Percentiles rank a stretch among this genome's conserved stretches.
phyloP scores from a whole-genome alignment of 2,888 invertebrate species.

The Notodonta dromedarius region DNA sequence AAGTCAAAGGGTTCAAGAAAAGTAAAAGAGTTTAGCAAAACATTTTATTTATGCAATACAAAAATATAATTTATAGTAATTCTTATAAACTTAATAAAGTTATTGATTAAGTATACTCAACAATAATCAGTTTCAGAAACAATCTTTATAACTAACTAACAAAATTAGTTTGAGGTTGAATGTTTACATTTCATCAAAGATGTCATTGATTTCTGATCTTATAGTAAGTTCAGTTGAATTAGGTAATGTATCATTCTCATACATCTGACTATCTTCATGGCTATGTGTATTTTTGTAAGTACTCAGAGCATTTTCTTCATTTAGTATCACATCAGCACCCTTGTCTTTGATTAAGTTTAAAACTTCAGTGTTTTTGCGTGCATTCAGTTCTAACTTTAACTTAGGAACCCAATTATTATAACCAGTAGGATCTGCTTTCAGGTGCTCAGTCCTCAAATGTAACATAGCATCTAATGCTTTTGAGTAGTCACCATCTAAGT shows the following conservation, averaged over 20 bases:
- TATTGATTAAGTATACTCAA: too few relatives aligned
- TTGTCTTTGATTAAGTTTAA: conserved; percentile 57
- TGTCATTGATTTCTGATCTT: conserved; percentile 66
- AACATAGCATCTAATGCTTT: conserved; percentile 67
- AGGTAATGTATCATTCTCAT: conserved; percentile 74
- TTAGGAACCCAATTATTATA: conserved; percentile 73
- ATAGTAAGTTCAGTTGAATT: conserved; percentile 64
- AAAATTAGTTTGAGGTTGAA: not conserved
- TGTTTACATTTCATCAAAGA: conserved; percentile 74
- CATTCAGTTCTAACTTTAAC: conserved; percentile 59
- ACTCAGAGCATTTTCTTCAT: conserved; percentile 66
- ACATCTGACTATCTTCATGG: conserved; percentile 70
- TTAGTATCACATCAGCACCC: conserved; percentile 63
- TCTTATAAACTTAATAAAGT: not conserved
- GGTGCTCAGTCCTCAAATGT: conserved; percentile 66
- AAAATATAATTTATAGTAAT: conserved; percentile 2
- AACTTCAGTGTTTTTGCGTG: conserved; percentile 57
- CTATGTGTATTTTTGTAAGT: conserved; percentile 54
- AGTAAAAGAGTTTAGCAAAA: conserved; percentile 3
- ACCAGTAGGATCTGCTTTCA: conserved; percentile 56
- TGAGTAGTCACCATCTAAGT: conserved; percentile 65
- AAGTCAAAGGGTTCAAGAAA: not conserved
- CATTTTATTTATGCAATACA: not conserved
- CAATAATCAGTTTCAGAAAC: too few relatives aligned
- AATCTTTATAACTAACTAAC: not conserved